phyloP scores from a whole-genome alignment of 2,888 invertebrate species.

The Lasius fuliginosus region DNA sequence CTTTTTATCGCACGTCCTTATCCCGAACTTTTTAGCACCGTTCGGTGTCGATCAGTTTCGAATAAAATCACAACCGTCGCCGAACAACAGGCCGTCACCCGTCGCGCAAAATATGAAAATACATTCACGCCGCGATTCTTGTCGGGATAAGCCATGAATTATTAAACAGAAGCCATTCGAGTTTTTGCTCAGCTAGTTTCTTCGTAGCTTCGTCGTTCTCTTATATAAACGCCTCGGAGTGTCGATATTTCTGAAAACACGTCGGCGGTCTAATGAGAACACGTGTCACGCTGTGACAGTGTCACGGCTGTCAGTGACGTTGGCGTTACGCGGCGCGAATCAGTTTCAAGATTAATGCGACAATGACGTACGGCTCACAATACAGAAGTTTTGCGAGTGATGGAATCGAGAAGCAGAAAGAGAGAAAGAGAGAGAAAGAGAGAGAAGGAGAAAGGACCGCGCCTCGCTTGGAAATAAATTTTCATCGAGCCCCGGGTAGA shows the following conservation, averaged over 20 bases:
- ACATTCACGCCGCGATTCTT: constrained; percentile 40
- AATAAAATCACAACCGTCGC: constrained; percentile 1
- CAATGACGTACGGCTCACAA: constrained; percentile 25
- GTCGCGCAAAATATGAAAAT: constrained; percentile 42
- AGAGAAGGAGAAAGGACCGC: neutral
- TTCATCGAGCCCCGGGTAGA: constrained; percentile 40
- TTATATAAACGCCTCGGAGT: constrained; percentile 6
- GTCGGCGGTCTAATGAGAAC: constrained; percentile 25
- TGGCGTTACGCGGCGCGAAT: constrained; percentile 26
- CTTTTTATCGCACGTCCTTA: neutral
- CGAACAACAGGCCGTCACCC: constrained; percentile 7
- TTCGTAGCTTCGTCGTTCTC: constrained; percentile 5
- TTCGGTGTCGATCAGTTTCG: neutral
- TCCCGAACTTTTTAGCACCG: neutral
- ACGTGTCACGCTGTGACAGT: constrained; percentile 36
- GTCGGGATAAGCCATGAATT: constrained; percentile 41
- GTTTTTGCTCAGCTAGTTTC: constrained; percentile 21
- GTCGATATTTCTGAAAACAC: constrained; percentile 38
- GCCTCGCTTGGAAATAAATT: constrained; percentile 45
- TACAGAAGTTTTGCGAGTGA: constrained; percentile 24
- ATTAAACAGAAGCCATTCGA: constrained; percentile 29
- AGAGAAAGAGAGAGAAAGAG: neutral
- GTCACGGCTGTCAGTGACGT: constrained; percentile 34
- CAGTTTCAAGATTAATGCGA: constrained; percentile 43
- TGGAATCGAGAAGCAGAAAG: neutral